Percentiles rank a stretch among this genome's conserved stretches.
These are phyloP conservation scores for Corythornis cristatus DNA, from an alignment of 2,113 vertebrate genomes.

Conservation along the genomic window DNA sequence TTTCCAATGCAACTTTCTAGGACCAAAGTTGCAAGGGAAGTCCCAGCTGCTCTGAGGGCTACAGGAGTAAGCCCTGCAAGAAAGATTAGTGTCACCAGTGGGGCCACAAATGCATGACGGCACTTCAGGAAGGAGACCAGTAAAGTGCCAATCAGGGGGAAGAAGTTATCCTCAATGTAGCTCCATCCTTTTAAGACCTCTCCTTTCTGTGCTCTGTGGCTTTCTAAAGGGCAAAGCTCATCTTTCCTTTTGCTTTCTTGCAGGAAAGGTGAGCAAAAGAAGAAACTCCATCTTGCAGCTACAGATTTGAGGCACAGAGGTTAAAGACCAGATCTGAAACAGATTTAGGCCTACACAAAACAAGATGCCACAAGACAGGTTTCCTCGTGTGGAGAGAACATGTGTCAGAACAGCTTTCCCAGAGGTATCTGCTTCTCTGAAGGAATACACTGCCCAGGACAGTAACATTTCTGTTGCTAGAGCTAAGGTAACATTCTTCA, in stretches of 20 bases:
- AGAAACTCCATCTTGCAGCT: not conserved
- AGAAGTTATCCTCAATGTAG: not conserved
- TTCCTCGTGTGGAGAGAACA: not conserved
- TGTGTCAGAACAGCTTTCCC: not conserved
- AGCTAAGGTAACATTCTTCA: not conserved
- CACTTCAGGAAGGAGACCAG: not conserved
- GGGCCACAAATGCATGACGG: not conserved
- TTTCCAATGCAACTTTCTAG: fast-evolving
- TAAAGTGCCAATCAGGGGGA: not conserved
- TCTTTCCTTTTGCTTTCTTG: not conserved
- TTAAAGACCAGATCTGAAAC: not conserved
- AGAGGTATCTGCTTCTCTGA: not conserved
- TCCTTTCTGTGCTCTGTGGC: not conserved
- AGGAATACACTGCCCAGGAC: not conserved
- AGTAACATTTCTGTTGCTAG: not conserved
- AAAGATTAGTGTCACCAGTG: not conserved
- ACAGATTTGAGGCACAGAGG: not conserved
- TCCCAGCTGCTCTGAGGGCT: fast-evolving
- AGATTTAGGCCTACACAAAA: not conserved
- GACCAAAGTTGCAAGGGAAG: not conserved
- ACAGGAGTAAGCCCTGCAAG: not conserved
- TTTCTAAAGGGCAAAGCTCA: not conserved
- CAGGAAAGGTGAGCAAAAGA: not conserved
- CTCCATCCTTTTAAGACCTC: not conserved
- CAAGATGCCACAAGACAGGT: not conserved